Evolutionary conservation across 2,113 vertebrate genomes (phyloP).

Genomic region (Carettochelys insculpta): DNA sequence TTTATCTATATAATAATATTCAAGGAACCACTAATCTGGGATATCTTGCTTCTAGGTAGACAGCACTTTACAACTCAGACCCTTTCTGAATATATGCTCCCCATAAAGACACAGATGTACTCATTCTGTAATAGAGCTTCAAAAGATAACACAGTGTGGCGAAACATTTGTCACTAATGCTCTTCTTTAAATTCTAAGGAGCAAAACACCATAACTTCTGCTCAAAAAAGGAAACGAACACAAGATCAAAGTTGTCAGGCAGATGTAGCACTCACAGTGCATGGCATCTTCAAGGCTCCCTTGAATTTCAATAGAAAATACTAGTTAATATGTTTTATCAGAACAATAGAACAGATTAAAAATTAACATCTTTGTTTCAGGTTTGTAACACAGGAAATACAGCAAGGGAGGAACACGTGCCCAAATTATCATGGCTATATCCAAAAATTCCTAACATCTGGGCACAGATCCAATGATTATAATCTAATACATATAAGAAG

Average conservation of each 20-base stretch:
- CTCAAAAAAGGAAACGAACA: neutral
- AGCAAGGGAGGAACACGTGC: neutral
- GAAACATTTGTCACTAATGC: rapidly evolving
- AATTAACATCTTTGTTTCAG: neutral
- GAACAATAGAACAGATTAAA: neutral
- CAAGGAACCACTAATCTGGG: neutral
- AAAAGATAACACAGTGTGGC: neutral
- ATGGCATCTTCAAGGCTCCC: neutral
- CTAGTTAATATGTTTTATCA: neutral
- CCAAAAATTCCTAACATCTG: neutral
- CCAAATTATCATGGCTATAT: neutral
- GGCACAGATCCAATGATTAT: neutral
- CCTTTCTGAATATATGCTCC: neutral
- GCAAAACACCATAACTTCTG: neutral
- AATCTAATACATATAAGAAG: neutral
- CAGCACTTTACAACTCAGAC: neutral
- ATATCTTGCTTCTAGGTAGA: neutral
- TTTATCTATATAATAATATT: neutral
- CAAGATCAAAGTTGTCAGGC: neutral
- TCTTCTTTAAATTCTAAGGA: neutral
- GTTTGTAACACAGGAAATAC: neutral
- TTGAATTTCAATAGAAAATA: neutral
- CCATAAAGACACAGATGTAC: neutral
- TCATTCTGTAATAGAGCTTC: neutral
- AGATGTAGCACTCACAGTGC: neutral